Conservation (phyloP, 2,888 invertebrate species). For the Lasioglossum oenotherae region DNA sequence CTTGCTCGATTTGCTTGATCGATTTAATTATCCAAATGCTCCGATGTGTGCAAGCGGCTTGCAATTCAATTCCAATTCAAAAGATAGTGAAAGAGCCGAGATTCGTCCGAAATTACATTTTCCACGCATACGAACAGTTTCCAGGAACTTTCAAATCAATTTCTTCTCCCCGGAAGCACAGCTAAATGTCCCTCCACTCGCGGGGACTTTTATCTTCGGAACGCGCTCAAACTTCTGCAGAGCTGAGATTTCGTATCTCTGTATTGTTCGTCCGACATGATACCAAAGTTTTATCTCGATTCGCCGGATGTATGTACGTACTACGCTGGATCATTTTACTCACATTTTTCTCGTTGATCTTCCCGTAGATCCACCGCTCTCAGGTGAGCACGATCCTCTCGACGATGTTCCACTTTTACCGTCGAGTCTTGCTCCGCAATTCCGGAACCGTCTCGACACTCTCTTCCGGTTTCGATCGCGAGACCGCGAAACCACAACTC, state of each 20-base stretch:
- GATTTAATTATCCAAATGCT: neutral
- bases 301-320: neutral
- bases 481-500: conserved; percentile 13
- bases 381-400: neutral
- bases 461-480: neutral
- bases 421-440: neutral
- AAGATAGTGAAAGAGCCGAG: neutral
- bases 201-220: neutral
- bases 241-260: neutral
- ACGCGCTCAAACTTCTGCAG: neutral
- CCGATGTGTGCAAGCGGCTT: neutral
- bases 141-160: neutral
- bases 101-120: too few species aligned
- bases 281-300: neutral
- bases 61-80: neutral
- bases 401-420: neutral
- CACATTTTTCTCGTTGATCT: neutral
- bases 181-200: neutral
- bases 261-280: neutral
- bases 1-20: too few species aligned
- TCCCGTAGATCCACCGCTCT: neutral
- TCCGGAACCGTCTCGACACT: neutral
- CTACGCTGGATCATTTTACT: neutral
- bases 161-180: neutral
- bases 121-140: too few species aligned